phyloP scores from a whole-genome alignment of 2,888 invertebrate genomes.

The Magallana nippona region DNA sequence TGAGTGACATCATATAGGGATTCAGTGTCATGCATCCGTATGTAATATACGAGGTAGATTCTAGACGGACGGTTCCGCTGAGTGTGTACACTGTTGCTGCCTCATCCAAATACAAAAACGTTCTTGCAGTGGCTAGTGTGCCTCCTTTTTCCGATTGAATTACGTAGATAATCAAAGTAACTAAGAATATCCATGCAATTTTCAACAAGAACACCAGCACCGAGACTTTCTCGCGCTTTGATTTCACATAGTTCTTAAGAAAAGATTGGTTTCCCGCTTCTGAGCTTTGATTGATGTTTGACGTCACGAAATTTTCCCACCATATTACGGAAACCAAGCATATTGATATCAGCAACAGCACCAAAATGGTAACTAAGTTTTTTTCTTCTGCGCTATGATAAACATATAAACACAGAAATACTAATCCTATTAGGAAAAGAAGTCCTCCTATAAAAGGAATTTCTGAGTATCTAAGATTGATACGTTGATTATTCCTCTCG shows the following conservation, averaged over 20 bases:
- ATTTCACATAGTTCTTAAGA: conserved; percentile 50
- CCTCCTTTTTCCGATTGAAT: background rate
- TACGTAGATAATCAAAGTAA: conserved; percentile 58
- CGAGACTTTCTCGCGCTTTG: conserved; percentile 51
- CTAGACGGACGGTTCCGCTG: conserved; percentile 11
- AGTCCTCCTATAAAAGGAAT: conserved; percentile 2
- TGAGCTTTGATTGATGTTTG: conserved; percentile 16
- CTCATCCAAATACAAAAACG: background rate
- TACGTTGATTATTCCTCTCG: background rate
- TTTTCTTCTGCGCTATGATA: conserved; percentile 40
- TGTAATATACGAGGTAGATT: conserved; percentile 5
- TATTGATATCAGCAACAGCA: conserved; percentile 84
- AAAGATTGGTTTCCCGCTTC: conserved; percentile 49
- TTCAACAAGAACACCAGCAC: conserved; percentile 58
- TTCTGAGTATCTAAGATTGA: background rate
- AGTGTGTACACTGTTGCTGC: conserved; percentile 48
- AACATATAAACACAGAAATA: conserved; percentile 49
- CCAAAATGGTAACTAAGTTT: conserved; percentile 81
- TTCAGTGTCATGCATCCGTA: conserved; percentile 13
- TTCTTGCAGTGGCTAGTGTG: background rate
- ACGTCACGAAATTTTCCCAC: conserved; percentile 96
- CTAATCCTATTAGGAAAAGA: background rate
- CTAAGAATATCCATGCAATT: conserved; percentile 56
- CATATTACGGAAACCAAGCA: conserved; percentile 92
- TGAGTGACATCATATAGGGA: conserved; percentile 61